phyloP scores from a whole-genome alignment of 2,797 vertebrate genomes.

The Anabacerthia variegaticeps region DNA sequence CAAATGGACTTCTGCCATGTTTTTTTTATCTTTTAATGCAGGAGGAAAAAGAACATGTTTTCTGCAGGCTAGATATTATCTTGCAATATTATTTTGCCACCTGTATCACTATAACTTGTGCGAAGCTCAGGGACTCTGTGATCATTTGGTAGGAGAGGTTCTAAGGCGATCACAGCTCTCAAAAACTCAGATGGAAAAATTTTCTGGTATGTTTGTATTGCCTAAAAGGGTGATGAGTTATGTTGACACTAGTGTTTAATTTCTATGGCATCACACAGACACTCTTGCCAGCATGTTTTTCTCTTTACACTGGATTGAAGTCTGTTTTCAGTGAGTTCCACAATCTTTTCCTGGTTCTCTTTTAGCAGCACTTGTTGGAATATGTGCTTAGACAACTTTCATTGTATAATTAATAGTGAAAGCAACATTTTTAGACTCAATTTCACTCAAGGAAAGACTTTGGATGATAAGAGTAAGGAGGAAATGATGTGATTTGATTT shows the following conservation, averaged over 20 bases:
- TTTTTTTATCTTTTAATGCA: slow-evolving; percentile 42
- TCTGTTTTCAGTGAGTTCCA: background rate
- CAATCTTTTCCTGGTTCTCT: background rate
- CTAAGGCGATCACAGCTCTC: slow-evolving; percentile 72
- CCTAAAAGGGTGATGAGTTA: background rate
- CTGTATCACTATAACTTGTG: slow-evolving; percentile 87
- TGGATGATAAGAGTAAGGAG: background rate
- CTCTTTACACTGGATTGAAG: background rate
- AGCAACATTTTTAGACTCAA: background rate
- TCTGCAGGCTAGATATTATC: slow-evolving; percentile 86
- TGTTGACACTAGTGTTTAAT: background rate
- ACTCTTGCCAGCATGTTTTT: background rate
- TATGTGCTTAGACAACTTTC: background rate
- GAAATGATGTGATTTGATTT: fast-evolving
- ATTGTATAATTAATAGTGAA: background rate
- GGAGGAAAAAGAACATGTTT: slow-evolving; percentile 77
- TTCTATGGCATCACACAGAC: background rate
- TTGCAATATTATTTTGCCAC: slow-evolving; percentile 89
- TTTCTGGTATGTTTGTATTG: slow-evolving; percentile 64
- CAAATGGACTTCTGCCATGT: background rate
- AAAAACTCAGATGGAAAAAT: slow-evolving; percentile 17
- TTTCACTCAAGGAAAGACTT: background rate
- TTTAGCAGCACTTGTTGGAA: background rate
- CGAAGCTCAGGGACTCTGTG: slow-evolving; percentile 91
- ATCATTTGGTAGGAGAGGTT: slow-evolving; percentile 84